Conservation (phyloP, 2,888 invertebrate species). For the Nasonovia ribisnigri region DNA sequence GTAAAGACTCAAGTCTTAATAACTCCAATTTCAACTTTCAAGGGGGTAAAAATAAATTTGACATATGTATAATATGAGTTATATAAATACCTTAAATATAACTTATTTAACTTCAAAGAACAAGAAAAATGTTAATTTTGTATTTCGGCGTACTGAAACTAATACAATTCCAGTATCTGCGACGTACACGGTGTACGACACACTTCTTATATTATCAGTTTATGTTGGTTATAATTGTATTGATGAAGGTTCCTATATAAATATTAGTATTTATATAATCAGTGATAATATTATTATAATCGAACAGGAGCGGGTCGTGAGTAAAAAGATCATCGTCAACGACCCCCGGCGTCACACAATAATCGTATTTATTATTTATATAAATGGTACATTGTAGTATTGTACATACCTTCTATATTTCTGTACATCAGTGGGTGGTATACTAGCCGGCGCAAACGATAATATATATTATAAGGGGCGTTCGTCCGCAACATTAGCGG, state of each 20-base stretch:
- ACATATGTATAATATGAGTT: neutral
- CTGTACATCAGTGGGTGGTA: neutral
- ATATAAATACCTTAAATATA: neutral
- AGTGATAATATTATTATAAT: neutral
- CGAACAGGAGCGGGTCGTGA: neutral
- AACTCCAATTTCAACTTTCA: neutral
- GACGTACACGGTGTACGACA: neutral
- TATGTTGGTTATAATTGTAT: neutral
- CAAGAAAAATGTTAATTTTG: neutral
- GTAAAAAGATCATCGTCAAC: neutral
- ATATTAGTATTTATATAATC: neutral
- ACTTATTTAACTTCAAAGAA: neutral
- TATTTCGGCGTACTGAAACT: neutral
- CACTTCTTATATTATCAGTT: neutral
- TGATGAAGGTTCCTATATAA: neutral
- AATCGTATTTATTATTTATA: neutral
- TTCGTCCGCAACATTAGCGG: slow-evolving; percentile 40
- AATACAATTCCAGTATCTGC: neutral
- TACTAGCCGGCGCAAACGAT: neutral
- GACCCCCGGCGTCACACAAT: neutral
- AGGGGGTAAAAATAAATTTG: neutral
- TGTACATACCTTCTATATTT: neutral
- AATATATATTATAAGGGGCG: neutral
- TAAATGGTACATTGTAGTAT: neutral
- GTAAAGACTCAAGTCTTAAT: neutral